A percentile compares a stretch with the other conserved stretches of the same genome.
phyloP scores from a whole-genome alignment of 1,140 invertebrate genomes.

The Polyergus mexicanus region DNA sequence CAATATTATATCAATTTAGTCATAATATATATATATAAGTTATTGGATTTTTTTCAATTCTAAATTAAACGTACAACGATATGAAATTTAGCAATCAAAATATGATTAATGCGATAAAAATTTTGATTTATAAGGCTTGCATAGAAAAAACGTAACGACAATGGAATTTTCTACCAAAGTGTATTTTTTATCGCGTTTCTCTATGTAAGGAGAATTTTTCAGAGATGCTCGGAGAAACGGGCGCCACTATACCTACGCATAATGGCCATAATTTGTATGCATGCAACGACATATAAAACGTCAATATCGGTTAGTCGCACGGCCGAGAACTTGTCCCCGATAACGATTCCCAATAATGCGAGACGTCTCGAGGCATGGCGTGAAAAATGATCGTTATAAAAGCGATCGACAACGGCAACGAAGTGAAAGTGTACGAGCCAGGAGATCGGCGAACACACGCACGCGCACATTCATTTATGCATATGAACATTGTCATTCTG shows the following conservation, averaged over 20 bases:
- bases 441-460: slow-evolving; percentile 19
- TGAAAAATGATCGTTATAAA: slow-evolving; percentile 49
- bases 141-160: not conserved
- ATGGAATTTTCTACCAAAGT: not conserved
- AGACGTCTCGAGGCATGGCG: slow-evolving; percentile 53
- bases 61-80: not conserved
- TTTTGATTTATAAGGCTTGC: not conserved
- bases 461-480: not conserved
- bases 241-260: slow-evolving; percentile 47
- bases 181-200: slow-evolving; percentile 47
- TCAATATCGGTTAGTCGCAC: slow-evolving; percentile 64
- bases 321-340: slow-evolving; percentile 72
- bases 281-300: slow-evolving; percentile 66
- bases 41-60: not conserved
- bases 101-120: not conserved
- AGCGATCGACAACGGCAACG: slow-evolving; percentile 47
- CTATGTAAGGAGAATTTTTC: slow-evolving; percentile 61
- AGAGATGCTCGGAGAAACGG: slow-evolving; percentile 56
- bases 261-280: slow-evolving; percentile 74
- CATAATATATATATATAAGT: not conserved
- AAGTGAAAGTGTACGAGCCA: slow-evolving; percentile 55
- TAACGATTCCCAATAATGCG: slow-evolving; percentile 76
- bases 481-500: slow-evolving; percentile 72
- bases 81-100: not conserved
- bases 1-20: not conserved